Evolutionary conservation across 2,113 vertebrate genomes (phyloP), one percentile per base, ranked within the genome.

Genomic region (Tragelaphus strepsiceros): DNA sequence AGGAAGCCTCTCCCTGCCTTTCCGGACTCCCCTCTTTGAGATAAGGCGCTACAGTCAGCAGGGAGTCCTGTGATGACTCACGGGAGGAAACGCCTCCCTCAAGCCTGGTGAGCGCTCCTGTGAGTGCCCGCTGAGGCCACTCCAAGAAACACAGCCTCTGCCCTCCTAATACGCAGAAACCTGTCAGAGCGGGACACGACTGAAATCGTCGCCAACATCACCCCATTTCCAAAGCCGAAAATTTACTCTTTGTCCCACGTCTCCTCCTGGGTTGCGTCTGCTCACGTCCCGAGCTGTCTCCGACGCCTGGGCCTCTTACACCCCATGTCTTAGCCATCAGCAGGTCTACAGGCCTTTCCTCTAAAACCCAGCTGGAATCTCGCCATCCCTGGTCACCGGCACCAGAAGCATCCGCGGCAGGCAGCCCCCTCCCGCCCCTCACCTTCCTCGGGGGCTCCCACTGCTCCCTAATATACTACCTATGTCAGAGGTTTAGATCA

Each of bases 11-110:
- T 67, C 81, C 71, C 8, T 1, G 32, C 19, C 49, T n/a, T 13
- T 35, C 32, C 3, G 3, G 78, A 21, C 51, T 12, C 32, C 80
- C 3, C n/a, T 39, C 39, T 74, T 43, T 6, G 62, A 30, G 32
- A 12, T 7, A 85, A 22, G 74, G 2, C 22, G 4, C 13, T 1
- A 10, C 6, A 71, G 51, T 13, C 0, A 14, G 39, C 21, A 61
- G 30, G 24, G 11, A 6, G 14, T 1, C 51, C 10, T 2, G 7
- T 3, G 15, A 11, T 78, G 26, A n/a, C 0, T 62, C 28, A 0
- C 26, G 0, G 26, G 24, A 19, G 5, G 15, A 19, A 43, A 5
- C 14, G 35, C 15, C 7, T 24, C 13, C 7, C 39, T 58, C 78
- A 46, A 53, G 13, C 74, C 16, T 24, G 49, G 54, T 0, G 32